A percentile compares a stretch with the other conserved stretches of the same genome.
phyloP scores from a whole-genome alignment of 1,140 invertebrate species.

The Galendromus occidentalis region DNA sequence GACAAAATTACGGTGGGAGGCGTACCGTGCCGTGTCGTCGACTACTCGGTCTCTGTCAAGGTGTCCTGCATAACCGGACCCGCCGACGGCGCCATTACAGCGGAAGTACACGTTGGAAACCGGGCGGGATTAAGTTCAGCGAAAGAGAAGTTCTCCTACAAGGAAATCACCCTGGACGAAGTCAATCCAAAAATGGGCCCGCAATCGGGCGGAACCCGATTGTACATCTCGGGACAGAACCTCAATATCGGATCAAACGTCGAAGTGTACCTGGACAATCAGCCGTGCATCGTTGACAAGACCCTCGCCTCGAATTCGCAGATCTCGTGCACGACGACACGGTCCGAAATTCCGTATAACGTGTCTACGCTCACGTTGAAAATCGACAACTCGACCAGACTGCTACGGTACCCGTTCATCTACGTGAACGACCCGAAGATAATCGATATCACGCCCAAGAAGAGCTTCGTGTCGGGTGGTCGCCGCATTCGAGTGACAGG shows the following conservation, averaged over 20 bases:
- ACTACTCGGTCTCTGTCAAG: constrained; percentile 71
- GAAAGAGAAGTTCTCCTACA: constrained; percentile 68
- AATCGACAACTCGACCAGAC: constrained; percentile 62
- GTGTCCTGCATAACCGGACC: constrained; percentile 68
- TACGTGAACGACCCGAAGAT: constrained; percentile 84
- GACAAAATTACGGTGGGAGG: constrained; percentile 78
- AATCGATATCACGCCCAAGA: constrained; percentile 25
- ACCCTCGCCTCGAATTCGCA: constrained; percentile 53
- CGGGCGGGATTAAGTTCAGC: constrained; percentile 69
- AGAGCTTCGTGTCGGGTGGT: constrained; percentile 42
- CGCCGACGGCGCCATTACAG: constrained; percentile 46
- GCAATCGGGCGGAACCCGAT: constrained; percentile 71
- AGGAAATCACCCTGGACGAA: constrained; percentile 48
- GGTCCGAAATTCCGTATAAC: constrained; percentile 30
- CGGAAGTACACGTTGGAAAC: constrained; percentile 67
- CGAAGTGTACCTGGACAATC: constrained; percentile 63
- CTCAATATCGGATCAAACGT: constrained; percentile 81
- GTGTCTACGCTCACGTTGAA: constrained; percentile 41
- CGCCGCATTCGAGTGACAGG: constrained; percentile 79
- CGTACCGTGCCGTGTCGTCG: constrained; percentile 61
- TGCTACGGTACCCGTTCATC: constrained; percentile 49
- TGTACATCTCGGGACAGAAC: constrained; percentile 72
- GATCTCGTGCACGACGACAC: constrained; percentile 64
- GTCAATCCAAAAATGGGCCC: constrained; percentile 70
- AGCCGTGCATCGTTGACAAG: constrained; percentile 60